phyloP scores from a whole-genome alignment of 2,113 vertebrate species.

The Scartelaos histophorus region DNA sequence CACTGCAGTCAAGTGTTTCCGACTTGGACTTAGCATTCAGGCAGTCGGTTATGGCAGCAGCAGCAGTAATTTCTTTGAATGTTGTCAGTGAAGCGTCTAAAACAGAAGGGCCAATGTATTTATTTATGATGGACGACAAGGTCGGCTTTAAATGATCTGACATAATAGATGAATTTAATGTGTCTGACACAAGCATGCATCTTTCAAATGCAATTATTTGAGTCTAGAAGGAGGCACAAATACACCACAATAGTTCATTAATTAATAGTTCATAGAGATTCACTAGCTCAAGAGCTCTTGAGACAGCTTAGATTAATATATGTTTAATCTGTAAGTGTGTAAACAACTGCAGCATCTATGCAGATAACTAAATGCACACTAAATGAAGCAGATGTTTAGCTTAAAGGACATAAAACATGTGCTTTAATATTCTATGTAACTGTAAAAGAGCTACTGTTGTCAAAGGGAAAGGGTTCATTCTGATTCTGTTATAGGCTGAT shows the following conservation, averaged over 20 bases:
- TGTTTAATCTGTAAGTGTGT: background rate
- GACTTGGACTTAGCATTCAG: conserved; percentile 50
- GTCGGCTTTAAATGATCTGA: conserved; percentile 36
- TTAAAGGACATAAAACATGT: background rate
- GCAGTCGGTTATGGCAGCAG: conserved; percentile 26
- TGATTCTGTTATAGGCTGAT: background rate
- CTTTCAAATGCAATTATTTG: conserved; percentile 22
- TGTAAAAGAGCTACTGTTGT: background rate
- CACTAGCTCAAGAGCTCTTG: background rate
- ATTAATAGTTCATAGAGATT: background rate
- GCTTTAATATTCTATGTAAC: background rate
- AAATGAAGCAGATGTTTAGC: background rate
- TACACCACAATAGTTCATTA: background rate
- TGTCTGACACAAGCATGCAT: conserved; percentile 8
- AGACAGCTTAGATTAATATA: background rate
- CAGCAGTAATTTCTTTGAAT: conserved; percentile 46
- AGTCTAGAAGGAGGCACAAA: conserved; percentile 5
- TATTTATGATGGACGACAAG: conserved; percentile 40
- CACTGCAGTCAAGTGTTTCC: conserved; percentile 35
- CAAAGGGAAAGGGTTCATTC: background rate
- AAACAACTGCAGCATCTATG: background rate
- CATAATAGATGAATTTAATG: conserved; percentile 18
- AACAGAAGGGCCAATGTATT: conserved; percentile 41
- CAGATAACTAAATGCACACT: background rate
- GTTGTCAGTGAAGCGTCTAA: conserved; percentile 42